Evolutionary conservation across 2,888 invertebrate species (phyloP), one percentile per base, ranked within the genome.

Genomic region (Yponomeuta cagnagella): DNA sequence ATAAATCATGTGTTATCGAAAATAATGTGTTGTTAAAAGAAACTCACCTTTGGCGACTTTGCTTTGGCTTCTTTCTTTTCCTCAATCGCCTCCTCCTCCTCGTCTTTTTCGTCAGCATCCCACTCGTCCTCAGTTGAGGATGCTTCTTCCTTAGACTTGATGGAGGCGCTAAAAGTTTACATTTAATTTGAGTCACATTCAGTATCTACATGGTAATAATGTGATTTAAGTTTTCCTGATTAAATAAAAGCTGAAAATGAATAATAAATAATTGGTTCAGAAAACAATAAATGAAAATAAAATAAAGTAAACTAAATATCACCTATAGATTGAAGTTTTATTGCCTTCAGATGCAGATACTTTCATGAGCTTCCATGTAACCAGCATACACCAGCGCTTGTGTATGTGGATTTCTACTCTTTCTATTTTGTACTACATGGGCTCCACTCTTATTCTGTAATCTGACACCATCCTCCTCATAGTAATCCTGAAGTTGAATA

Each of bases 81-180:
- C 76, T 90, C 93, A 68, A 82, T 77, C 48, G 77, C 78, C 74
- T 90, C 90, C 69, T 89, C 72, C 5, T 67, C 70, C 2, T 68
- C 70, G 4, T 73, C 91, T 73, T 91, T 90, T 12, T 92, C 91
- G 77, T 91, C 91, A 30, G 84, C 86, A 77, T 91, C 92, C 92
- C 92, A 92, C 73, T 91, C 92, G 75, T 92, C 92, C 76, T 92
- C 92, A 63, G 91, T 91, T 1, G 92, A 90, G 15, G 92, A 90
- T 65, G 90, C 92, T 65, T 75, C 91, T 72, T 90, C 90, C 75
- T 92, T 91, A 70, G 90, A 89, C 77, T 92, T 92, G 71, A 88
- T 82, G 63, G 91, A 88, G 81, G 89, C 90, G 83, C 76, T 76
- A 77, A 73, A 75, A 70, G 72, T 33, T 10, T 48, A 30, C 10